Base-by-base conservation (phyloP, 1,140 invertebrate genomes). In the Cydia fagiglandana region DNA sequence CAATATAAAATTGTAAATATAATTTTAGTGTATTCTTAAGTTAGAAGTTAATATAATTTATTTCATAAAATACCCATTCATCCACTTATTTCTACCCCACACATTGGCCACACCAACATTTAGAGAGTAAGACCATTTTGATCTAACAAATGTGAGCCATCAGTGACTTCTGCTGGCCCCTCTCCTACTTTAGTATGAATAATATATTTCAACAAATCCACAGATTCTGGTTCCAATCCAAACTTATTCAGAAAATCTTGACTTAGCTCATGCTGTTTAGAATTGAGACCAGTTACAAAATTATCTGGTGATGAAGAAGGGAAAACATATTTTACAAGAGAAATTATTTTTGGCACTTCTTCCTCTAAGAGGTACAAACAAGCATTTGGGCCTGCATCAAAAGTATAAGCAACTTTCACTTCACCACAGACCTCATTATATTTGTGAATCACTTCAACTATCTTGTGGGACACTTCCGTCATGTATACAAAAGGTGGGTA, bases 321-420 rank as follows among this genome's bases (percentile, higher is more conserved):
- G 83, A 98, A 98, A 28, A 95, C 94, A 82, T 96, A 84, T 84
- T 96, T 94, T 5, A 98, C 87, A 47, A 96, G 81, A 64, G 94
- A 87, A 4, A 96, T 47, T 34, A 98, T 90, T 86, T 94, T 92
- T 4, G 95, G 88, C 1, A 99, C 95, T 93, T 97, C 94, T 80
- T 96, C 93, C 84, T 98, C 96, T 76, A 97, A 88, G 20, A 98
- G 89, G 93, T 97, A 99, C 0, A 99, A 86, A 88, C 97, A 99
- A 5, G 98, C 98, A 94, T 99, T 99, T 75, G 98, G 97, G 12
- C 99, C 99, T 77, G 98, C 98, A 95, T 99, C 98, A 94, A 98
- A 99, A 30, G 98, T 99, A 88, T 99, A 99, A 4, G 98, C 97
- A 4, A 97, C 96, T 89, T 95, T 96, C 30, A 91, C 89, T 75